These are phyloP conservation scores for Subacronicta megacephala DNA, from an alignment of 2,888 invertebrate species.

Conservation along the genomic window DNA sequence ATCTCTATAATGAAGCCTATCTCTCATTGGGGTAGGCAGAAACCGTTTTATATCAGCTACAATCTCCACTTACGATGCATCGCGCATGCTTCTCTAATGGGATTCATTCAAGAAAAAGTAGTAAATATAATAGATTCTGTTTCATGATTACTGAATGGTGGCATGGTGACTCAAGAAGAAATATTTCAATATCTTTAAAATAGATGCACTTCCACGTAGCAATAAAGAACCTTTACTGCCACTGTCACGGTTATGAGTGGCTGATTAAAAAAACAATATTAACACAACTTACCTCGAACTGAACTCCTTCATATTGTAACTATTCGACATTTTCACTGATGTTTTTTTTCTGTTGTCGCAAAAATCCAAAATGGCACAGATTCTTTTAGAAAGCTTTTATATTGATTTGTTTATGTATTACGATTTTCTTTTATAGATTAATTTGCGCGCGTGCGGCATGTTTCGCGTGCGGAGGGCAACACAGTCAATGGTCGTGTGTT, in stretches of 20 bases:
- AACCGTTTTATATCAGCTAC: too few relatives aligned
- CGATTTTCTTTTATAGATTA: slow-evolving; percentile 62
- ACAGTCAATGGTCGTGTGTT: slow-evolving; percentile 67
- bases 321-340: slow-evolving; percentile 78
- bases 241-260: not conserved
- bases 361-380: slow-evolving; percentile 47
- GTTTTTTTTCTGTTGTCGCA: slow-evolving; percentile 16
- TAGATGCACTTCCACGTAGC: too few relatives aligned
- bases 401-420: slow-evolving; percentile 55
- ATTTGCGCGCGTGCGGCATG: slow-evolving; percentile 71
- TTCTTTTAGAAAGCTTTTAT: slow-evolving; percentile 29
- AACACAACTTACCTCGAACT: slow-evolving; percentile 83
- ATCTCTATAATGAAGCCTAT: too few relatives aligned
- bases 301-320: slow-evolving; percentile 85
- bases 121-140: too few relatives aligned
- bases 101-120: too few relatives aligned
- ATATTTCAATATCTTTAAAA: too few relatives aligned
- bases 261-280: slow-evolving; percentile 14
- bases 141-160: too few relatives aligned
- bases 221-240: not conserved
- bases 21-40: too few relatives aligned
- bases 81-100: too few relatives aligned
- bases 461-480: slow-evolving; percentile 64
- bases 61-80: too few relatives aligned
- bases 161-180: too few relatives aligned